Percentiles rank a stretch among this genome's conserved stretches.
These are phyloP conservation scores for Corvus hawaiiensis DNA, from an alignment of 2,113 vertebrate genomes.

Conservation along the genomic window DNA sequence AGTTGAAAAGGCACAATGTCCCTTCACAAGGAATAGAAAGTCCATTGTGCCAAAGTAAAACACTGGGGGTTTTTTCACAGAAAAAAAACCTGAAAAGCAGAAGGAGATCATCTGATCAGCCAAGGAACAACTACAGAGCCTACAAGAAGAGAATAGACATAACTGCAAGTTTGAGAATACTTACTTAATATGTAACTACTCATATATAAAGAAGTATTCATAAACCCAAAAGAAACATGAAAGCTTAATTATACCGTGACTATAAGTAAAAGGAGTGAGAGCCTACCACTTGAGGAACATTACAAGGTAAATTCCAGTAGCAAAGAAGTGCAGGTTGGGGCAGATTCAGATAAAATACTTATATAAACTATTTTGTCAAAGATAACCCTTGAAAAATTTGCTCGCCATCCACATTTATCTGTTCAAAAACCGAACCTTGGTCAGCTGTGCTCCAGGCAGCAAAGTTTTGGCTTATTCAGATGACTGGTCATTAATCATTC, in stretches of 20 bases:
- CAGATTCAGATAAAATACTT: not conserved
- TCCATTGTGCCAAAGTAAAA: not conserved
- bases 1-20: not conserved
- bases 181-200: not conserved
- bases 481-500: not conserved
- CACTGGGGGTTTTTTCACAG: not conserved
- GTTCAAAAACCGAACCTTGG: not conserved
- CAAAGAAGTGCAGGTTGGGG: not conserved
- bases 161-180: not conserved
- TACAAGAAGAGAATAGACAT: not conserved
- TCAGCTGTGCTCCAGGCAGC: not conserved
- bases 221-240: not conserved
- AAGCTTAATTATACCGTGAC: fast-evolving
- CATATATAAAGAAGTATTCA: not conserved
- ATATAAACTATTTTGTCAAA: not conserved
- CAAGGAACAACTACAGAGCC: not conserved
- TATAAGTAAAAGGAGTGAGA: not conserved
- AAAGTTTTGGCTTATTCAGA: not conserved
- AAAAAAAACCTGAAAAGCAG: not conserved
- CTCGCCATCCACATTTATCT: not conserved
- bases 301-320: not conserved
- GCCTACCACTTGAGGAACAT: not conserved
- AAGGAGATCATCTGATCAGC: not conserved
- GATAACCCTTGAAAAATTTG: not conserved
- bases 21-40: not conserved